Conservation (phyloP, 2,797 vertebrate species). For the Lates japonicus region DNA sequence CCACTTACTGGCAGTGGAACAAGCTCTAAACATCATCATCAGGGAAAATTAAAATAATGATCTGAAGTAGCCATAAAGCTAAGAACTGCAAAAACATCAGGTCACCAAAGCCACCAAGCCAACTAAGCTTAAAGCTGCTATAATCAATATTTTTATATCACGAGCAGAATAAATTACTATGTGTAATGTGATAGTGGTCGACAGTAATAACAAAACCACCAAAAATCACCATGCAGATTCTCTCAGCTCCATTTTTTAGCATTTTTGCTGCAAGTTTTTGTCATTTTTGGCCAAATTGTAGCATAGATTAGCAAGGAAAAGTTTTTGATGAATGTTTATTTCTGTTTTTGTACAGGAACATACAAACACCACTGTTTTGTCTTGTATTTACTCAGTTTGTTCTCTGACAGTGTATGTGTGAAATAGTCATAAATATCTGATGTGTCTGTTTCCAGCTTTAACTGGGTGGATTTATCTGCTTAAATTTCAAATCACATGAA, state of each 20-base stretch:
- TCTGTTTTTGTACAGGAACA: no score
- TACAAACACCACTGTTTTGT: no score
- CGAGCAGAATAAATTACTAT: not conserved
- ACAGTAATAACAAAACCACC: no score
- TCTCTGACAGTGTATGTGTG: not conserved
- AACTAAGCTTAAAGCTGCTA: conserved; percentile 8
- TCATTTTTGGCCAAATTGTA: no score
- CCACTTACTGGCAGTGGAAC: not conserved
- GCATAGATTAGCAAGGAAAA: no score
- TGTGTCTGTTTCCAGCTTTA: not conserved
- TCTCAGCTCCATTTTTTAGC: no score
- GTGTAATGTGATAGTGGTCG: no score
- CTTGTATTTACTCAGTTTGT: not conserved
- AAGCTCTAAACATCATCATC: not conserved
- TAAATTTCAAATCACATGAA: not conserved
- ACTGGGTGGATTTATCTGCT: not conserved
- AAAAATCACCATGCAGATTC: no score
- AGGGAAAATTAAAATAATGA: not conserved
- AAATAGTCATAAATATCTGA: no score
- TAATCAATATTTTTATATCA: not conserved
- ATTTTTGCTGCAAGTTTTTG: no score
- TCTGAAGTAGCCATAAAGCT: not conserved
- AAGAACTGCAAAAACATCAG: not conserved
- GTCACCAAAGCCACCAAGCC: not conserved
- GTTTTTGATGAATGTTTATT: no score